Base-by-base conservation (phyloP, 2,797 vertebrate genomes). In the Sphaeramia orbicularis region DNA sequence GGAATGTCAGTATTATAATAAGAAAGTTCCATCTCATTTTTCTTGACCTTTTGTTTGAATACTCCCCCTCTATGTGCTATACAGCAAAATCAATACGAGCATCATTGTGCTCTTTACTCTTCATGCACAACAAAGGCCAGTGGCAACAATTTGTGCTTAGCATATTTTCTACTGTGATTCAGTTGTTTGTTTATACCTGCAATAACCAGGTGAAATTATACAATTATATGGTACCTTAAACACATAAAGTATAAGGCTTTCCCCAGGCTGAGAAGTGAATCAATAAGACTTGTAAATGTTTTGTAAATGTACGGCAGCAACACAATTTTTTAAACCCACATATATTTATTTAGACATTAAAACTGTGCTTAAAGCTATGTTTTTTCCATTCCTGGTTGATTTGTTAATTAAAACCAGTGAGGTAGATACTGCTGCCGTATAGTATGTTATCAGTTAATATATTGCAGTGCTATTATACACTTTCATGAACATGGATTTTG, bases 21-120 rank as follows among this genome's bases (percentile, higher is more conserved):
- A 78, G 62, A 78, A 84, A 78, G 66, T 78, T 80, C 74, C 62
- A 74, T 89, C 83, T 84, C 69, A 74, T 87, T 87, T 85, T 72
- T 79, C 60, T 38, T 88, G 83, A 91, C 90, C 91, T 91, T 91
- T 91, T 44, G 56, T 81, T 84, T 76, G 64, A 87, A 83, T 65
- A 75, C 74, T 86, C 74, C 79, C 83, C 80, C 66, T 57, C 81
- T 76, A 68, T 86, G 76, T 81, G 63, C 74, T 86, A 84, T 71
- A 78, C 68, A 81, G 73, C 36, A 40, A 86, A 89, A 90, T 92
- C 91, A 87, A 90, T 92, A 89, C 11, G 56, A 65, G 58, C 71
- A 80, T 84, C 85, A 68, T 53, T 52, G 64, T 32, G 50, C 65
- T 65, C 69, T 76, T 85, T 76, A 69, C 67, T 83, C 54, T 60